These are phyloP conservation scores for Mythimna impura DNA, from an alignment of 2,888 invertebrate species.

Conservation along the genomic window DNA sequence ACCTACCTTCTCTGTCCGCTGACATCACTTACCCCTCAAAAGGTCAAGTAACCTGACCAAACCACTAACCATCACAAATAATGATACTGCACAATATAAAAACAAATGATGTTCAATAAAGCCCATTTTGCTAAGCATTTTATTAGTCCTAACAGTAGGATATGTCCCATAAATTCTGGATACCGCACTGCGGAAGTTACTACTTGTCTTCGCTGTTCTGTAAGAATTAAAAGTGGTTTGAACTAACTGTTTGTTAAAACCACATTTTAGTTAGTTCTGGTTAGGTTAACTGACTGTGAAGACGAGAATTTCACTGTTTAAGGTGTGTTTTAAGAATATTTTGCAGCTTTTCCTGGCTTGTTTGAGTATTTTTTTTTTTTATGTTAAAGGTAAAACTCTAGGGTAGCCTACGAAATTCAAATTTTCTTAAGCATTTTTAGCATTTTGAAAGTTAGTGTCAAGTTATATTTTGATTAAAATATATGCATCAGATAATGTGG, in stretches of 20 bases:
- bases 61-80: conserved; percentile 26
- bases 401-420: too few relatives aligned
- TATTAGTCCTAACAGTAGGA: conserved; percentile 57
- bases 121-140: conserved; percentile 51
- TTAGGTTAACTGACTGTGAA: conserved; percentile 22
- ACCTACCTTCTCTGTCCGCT: neutral
- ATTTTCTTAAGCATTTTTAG: too few relatives aligned
- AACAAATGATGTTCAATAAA: conserved; percentile 53
- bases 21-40: neutral
- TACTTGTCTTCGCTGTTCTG: conserved; percentile 67
- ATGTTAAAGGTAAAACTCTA: too few relatives aligned
- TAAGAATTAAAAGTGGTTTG: conserved; percentile 65
- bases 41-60: conserved; percentile 3
- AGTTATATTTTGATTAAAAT: too few relatives aligned
- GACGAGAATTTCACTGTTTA: neutral
- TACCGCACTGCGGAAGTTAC: conserved; percentile 70
- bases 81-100: conserved; percentile 24
- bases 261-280: conserved; percentile 27
- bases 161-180: conserved; percentile 63
- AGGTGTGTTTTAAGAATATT: neutral
- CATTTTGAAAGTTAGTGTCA: too few relatives aligned
- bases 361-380: too few relatives aligned
- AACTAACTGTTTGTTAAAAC: conserved; percentile 36
- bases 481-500: too few relatives aligned
- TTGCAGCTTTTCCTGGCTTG: too few relatives aligned